phyloP scores from a whole-genome alignment of 2,113 vertebrate species.

The Caranx melampygus region DNA sequence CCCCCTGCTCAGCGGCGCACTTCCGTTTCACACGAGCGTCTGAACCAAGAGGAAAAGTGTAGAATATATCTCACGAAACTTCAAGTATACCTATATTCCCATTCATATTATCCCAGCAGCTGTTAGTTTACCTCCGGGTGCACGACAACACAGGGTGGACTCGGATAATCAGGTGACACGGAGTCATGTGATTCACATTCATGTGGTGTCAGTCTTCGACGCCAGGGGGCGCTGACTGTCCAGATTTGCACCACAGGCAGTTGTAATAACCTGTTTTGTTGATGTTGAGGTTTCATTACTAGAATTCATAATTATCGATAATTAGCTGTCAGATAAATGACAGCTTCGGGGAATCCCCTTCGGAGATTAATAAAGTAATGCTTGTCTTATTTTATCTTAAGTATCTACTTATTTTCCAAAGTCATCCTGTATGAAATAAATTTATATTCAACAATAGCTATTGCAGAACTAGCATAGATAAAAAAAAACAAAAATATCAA shows the following conservation, averaged over 20 bases:
- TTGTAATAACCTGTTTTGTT: not conserved
- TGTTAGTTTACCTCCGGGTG: constrained; percentile 24
- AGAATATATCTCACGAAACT: not conserved
- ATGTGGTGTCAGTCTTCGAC: not conserved
- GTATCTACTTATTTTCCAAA: no score
- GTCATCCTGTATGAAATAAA: not conserved
- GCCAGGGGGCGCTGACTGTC: constrained; percentile 31
- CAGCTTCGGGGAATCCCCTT: no score
- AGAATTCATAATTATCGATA: no score
- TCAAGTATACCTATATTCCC: constrained; percentile 1
- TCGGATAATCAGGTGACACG: constrained; percentile 73
- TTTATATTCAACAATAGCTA: not conserved
- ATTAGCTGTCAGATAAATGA: no score
- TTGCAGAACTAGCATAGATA: no score
- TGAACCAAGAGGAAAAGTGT: not conserved
- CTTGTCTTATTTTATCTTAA: no score
- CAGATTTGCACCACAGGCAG: no score
- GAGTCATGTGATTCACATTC: constrained; percentile 71
- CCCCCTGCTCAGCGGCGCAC: not conserved
- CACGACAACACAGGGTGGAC: constrained; percentile 27
- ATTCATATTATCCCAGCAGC: not conserved
- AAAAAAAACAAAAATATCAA: no score
- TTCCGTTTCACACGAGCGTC: not conserved
- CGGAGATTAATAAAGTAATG: no score
- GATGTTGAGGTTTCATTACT: not conserved